Evolutionary conservation across 2,797 vertebrate genomes (phyloP).

Genomic region (Melanogrammus aeglefinus): DNA sequence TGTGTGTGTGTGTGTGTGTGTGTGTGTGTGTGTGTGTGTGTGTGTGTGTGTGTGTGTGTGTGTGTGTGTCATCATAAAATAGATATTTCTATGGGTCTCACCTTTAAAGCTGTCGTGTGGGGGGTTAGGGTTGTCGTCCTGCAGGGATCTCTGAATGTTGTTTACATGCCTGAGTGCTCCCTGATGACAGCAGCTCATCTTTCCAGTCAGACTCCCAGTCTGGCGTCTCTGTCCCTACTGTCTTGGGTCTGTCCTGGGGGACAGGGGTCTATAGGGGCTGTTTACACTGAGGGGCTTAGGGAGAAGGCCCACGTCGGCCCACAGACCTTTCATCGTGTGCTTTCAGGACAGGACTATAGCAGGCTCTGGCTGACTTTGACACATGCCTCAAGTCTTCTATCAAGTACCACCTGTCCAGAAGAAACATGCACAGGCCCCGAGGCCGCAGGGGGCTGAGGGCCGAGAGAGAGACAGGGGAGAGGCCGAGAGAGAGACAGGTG

Average conservation of each 20-base stretch:
- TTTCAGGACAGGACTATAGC: conserved; percentile 1
- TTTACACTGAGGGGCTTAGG: not conserved
- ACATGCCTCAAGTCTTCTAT: conserved; percentile 37
- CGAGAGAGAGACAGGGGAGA: not conserved
- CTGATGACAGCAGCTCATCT: conserved; percentile 33
- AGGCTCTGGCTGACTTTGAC: conserved; percentile 2
- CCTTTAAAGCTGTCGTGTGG: conserved; percentile 30
- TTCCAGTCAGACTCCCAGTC: conserved; percentile 1
- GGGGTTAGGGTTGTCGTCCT: conserved; percentile 19
- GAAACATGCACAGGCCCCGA: conserved; percentile 38
- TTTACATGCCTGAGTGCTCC: conserved; percentile 28
- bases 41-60: not conserved
- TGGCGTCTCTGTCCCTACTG: not conserved
- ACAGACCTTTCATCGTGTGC: conserved; percentile 35
- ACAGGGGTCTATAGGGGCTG: not conserved
- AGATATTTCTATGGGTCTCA: conserved; percentile 17
- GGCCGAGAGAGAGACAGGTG: no score
- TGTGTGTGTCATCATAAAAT: not conserved
- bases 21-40: not conserved
- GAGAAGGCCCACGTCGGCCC: conserved; percentile 15
- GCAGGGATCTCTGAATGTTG: not conserved
- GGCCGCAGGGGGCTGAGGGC: conserved; percentile 23
- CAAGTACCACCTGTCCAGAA: conserved; percentile 59
- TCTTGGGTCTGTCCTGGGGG: not conserved
- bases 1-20: not conserved